A percentile compares a stretch with the other conserved stretches of the same genome.
phyloP scores from a whole-genome alignment of 2,113 vertebrate genomes.

The Petrocephalus microphthalmus region DNA sequence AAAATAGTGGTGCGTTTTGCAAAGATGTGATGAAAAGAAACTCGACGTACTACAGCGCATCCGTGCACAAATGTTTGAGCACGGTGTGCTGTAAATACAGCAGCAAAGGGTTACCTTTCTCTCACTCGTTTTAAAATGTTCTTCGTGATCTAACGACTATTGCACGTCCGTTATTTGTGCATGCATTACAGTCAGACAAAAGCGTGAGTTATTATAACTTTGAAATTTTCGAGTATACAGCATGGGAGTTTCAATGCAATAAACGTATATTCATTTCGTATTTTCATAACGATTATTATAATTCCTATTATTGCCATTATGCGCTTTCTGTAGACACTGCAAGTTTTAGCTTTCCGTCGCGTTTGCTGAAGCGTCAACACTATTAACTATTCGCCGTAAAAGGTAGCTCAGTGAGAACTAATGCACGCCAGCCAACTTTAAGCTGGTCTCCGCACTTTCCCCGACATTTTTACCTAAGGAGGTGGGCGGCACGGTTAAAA shows the following conservation, averaged over 20 bases:
- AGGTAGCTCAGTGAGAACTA: neutral
- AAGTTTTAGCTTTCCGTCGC: neutral
- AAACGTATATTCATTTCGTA: neutral
- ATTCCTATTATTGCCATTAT: neutral
- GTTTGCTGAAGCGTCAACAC: neutral
- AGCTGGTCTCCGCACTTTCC: neutral
- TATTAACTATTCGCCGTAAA: neutral
- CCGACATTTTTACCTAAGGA: neutral
- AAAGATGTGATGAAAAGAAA: neutral
- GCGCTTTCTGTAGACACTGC: neutral
- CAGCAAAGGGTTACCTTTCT: neutral
- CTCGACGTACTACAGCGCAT: neutral
- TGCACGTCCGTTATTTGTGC: neutral
- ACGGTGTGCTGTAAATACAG: neutral
- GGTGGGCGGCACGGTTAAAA: neutral
- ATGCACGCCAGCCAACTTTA: neutral
- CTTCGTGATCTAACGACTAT: neutral
- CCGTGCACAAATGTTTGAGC: neutral
- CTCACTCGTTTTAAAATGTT: neutral
- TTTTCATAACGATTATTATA: neutral
- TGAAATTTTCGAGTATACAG: neutral
- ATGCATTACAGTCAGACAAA: neutral
- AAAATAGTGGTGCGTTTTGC: neutral
- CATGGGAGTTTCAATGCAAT: neutral
- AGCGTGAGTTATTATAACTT: too few species aligned